A percentile compares a stretch with the other conserved stretches of the same genome.
phyloP scores from a whole-genome alignment of 30 jellyfish, hydroid and myxozoan species.

The Catostylus mosaicus region DNA sequence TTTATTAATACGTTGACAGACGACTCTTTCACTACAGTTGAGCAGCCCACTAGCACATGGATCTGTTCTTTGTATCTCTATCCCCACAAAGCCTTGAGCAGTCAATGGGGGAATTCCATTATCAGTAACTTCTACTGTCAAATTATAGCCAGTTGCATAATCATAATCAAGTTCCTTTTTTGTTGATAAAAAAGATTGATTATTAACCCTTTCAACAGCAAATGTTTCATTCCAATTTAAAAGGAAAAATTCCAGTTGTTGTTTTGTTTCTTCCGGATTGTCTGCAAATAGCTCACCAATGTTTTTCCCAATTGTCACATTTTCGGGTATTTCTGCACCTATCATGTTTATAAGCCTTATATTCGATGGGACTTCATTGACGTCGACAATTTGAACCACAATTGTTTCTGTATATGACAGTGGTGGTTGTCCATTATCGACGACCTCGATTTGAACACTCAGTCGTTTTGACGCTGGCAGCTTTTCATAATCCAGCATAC shows the following conservation, averaged over 20 bases:
- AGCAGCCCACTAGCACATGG: constrained; percentile 69
- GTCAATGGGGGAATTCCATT: constrained; percentile 88
- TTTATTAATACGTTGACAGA: constrained; percentile 73
- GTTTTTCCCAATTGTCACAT: constrained; percentile 41
- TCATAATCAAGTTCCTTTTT: constrained; percentile 63
- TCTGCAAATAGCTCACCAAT: constrained; percentile 81
- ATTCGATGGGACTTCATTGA: constrained; percentile 85
- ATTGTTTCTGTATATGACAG: constrained; percentile 49
- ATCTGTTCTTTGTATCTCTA: constrained; percentile 53
- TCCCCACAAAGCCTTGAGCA: constrained; percentile 33
- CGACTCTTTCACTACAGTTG: constrained; percentile 57
- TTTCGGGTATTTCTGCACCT: constrained; percentile 56
- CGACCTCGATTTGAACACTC: constrained; percentile 43
- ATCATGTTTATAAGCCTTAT: constrained; percentile 44
- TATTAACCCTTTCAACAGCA: constrained; percentile 56
- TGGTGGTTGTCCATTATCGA: constrained; percentile 72
- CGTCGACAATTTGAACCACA: constrained; percentile 65
- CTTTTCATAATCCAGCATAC: constrained; percentile 69
- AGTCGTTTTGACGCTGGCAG: constrained; percentile 51
- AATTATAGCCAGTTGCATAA: neutral
- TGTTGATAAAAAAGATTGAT: constrained; percentile 44
- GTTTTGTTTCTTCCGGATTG: constrained; percentile 83
- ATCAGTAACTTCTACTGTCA: constrained; percentile 69
- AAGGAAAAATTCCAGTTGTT: constrained; percentile 24
- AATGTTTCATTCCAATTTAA: constrained; percentile 56